Percentiles rank a stretch among this genome's conserved stretches.
Evolutionary conservation across 2,888 invertebrate species (phyloP).

Genomic region (Autographa gamma): DNA sequence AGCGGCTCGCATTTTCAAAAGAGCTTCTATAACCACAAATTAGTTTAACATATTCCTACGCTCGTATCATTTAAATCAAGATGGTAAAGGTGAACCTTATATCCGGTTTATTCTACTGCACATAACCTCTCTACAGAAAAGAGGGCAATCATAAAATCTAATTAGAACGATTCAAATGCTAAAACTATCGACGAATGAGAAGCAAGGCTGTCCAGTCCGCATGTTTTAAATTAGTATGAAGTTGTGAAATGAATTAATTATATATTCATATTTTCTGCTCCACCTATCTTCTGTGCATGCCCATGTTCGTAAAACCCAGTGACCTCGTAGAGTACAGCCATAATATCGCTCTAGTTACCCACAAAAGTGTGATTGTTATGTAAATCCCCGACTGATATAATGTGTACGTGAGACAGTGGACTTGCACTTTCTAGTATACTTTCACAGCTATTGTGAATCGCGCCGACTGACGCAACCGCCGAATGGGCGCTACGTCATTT

Average conservation of each 20-base stretch:
- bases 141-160: not conserved
- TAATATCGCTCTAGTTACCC: constrained; percentile 83
- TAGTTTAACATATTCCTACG: too few relatives aligned
- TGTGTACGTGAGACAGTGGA: constrained; percentile 83
- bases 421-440: constrained; percentile 87
- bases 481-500: constrained; percentile 60
- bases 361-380: constrained; percentile 83
- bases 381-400: constrained; percentile 86
- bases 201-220: constrained; percentile 43
- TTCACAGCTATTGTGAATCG: constrained; percentile 84
- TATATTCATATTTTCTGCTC: constrained; percentile 42
- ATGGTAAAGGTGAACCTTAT: not conserved
- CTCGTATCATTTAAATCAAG: not conserved
- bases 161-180: constrained; percentile 3
- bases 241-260: constrained; percentile 54
- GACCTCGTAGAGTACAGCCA: constrained; percentile 59
- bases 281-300: constrained; percentile 8
- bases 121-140: not conserved
- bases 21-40: too few relatives aligned
- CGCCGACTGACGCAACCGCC: constrained; percentile 76
- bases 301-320: constrained; percentile 21
- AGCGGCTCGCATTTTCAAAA: too few relatives aligned
- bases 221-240: constrained; percentile 30
- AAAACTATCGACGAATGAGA: constrained; percentile 26
- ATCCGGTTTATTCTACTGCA: not conserved